Evolutionary conservation across 2,797 vertebrate genomes (phyloP), one percentile per base, ranked within the genome.

Genomic region (Adrianichthys oophorus): DNA sequence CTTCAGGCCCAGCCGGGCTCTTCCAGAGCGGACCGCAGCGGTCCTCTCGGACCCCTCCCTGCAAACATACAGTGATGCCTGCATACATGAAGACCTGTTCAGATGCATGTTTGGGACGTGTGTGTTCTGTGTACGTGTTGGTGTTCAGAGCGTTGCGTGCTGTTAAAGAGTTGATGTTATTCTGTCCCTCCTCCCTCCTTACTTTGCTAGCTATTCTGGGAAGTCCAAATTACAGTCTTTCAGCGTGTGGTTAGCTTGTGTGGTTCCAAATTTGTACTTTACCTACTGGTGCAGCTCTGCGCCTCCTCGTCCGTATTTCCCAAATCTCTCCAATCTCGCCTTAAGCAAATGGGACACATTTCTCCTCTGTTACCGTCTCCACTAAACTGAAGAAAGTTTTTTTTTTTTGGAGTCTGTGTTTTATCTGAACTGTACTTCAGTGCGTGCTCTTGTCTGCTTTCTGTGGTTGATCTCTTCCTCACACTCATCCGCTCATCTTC

Each of bases 221-320:
- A 92, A 88, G 85, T 90, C 86, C 87, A 92, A 92, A 93, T 93
- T 92, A 93, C 80, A 93, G 91, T 92, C 82, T 91, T 92, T 91
- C 86, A 91, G 81, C 50, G 66, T 90, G 91, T 78, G 92, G 91
- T 91, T 69, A 84, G 84, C 88, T 84, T 70, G 83, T 91, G 91
- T 74, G 91, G 91, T 89, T 91, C 90, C 85, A 85, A 83, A 89
- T 90, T 91, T 92, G 90, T 89, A 87, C 86, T 89, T 87, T 86
- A 84, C 75, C 72, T 85, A 70, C 83, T 80, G 81, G 84, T 87
- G 77, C 89, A 82, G 70, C 85, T 85, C 83, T 63, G 42, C 77
- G 80, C 76, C 63, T 75, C 72, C 74, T 79, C 80, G 70, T 74
- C 72, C 72, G 43, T 59, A 62, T 76, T 59, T 65, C 62, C 65